Evolutionary conservation across 2,113 vertebrate species (phyloP), one percentile per base, ranked within the genome.

Genomic region (Eptesicus fuscus): DNA sequence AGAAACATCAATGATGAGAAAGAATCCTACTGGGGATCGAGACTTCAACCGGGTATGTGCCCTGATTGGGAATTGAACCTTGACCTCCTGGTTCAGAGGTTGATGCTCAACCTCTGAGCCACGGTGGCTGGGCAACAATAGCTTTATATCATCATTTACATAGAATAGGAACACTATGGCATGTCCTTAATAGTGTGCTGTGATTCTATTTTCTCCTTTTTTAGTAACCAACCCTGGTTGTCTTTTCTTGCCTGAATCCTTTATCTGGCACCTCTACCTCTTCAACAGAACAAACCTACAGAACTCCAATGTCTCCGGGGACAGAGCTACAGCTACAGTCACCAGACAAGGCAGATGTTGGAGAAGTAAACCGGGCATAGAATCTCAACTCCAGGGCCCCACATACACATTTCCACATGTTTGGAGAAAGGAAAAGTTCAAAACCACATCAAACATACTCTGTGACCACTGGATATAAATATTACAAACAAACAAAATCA

Each of bases 401-500:
- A 2, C 40, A 83, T 86, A 86, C 37, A 76, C 78, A 95, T 82
- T 85, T 83, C 96, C 97, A 93, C 92, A 97, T 96, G 93, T 37
- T 42, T 80, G 37, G 88, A 65, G 95, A 93, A 95, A 98, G 84
- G 85, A 96, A 96, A 35, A 69, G 96, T 97, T 94, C 97, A 97
- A 98, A 98, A 96, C 97, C 98, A 98, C 97, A 98, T 98, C 97
- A 98, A 97, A 86, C 61, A 56, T 82, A 25, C 82, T 53, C 23
- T 0, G 83, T 80, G 93, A 92, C 96, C 9, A 32, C 93, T 44
- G 79, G 85, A 95, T 22, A 87, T 96, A 98, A 95, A 97, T 96
- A 97, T 97, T 90, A 97, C 97, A 98, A 98, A 90, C 96, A 98
- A 98, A 98, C 97, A 98, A 3, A 40, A 98, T 97, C 98, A 98